Evolutionary conservation across 53 echinoderm and acorn worm species (phyloP).

Genomic region (Paracentrotus lividus): DNA sequence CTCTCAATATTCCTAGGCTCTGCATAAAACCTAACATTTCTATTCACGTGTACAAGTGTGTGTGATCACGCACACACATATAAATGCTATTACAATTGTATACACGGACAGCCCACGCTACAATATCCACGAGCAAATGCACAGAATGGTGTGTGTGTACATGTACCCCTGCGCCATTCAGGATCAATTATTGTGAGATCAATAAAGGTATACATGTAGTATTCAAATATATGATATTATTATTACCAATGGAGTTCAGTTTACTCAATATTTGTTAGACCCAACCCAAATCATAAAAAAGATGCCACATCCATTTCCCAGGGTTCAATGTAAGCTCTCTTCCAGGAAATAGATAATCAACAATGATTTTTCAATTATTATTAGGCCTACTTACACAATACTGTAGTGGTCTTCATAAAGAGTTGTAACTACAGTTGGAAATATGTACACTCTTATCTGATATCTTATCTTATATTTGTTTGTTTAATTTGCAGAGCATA

Average conservation of each 20-base stretch:
- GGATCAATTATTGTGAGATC: background rate
- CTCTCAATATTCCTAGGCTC: conserved; percentile 42
- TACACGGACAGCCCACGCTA: background rate
- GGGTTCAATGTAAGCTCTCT: too few species aligned
- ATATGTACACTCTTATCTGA: too few species aligned
- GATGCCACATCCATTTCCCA: too few species aligned
- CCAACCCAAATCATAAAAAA: background rate
- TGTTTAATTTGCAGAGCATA: too few species aligned
- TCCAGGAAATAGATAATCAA: too few species aligned
- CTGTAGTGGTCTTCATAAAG: too few species aligned
- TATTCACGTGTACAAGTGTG: background rate
- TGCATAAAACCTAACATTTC: conserved; percentile 32
- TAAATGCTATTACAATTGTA: conserved; percentile 7
- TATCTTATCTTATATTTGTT: too few species aligned
- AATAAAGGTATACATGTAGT: background rate
- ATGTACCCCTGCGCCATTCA: background rate
- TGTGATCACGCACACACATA: background rate
- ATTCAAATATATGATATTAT: conserved; percentile 10
- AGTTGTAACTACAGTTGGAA: too few species aligned
- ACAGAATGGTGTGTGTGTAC: conserved; percentile 15
- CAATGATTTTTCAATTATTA: too few species aligned
- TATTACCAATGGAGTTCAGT: background rate
- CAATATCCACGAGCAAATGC: conserved; percentile 11
- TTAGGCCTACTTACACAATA: too few species aligned
- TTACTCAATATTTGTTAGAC: background rate